Conservation (phyloP, 2,888 invertebrate genomes). For the Hemaris fuciformis region DNA sequence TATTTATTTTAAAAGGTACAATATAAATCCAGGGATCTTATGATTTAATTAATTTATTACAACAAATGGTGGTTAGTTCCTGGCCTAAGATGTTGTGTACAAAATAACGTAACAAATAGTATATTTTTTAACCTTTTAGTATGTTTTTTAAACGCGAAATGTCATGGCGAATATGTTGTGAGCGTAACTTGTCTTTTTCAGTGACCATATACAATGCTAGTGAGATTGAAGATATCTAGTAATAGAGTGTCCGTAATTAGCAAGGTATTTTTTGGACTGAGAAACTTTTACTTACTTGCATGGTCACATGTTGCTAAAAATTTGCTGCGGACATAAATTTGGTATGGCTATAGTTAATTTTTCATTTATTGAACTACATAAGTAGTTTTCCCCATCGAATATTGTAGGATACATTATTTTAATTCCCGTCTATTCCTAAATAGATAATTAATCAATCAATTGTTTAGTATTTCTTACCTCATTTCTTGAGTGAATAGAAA, state of each 20-base stretch:
- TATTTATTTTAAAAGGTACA: too few species aligned
- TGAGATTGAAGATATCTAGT: conserved; percentile 10
- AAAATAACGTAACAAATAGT: background rate
- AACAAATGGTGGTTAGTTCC: too few species aligned
- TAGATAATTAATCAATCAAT: background rate
- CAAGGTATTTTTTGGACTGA: conserved; percentile 9
- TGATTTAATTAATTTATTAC: too few species aligned
- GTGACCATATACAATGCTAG: conserved; percentile 13
- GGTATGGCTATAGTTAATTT: background rate
- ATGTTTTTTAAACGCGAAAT: background rate
- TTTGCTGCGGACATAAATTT: background rate
- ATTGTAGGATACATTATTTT: background rate
- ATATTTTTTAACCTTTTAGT: background rate
- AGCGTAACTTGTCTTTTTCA: conserved; percentile 12
- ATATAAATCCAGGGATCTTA: too few species aligned
- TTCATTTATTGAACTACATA: background rate
- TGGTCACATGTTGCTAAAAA: background rate
- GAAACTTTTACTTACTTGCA: conserved; percentile 9
- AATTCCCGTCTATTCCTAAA: background rate
- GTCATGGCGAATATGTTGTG: background rate
- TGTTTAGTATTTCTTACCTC: background rate
- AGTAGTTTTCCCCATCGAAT: background rate
- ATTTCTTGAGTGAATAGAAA: background rate
- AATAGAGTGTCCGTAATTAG: conserved; percentile 13
- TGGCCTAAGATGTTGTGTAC: too few species aligned